Percentiles rank a stretch among this genome's conserved stretches.
Evolutionary conservation across 2,888 invertebrate species (phyloP).

Genomic region (Drosophila kuntzei): DNA sequence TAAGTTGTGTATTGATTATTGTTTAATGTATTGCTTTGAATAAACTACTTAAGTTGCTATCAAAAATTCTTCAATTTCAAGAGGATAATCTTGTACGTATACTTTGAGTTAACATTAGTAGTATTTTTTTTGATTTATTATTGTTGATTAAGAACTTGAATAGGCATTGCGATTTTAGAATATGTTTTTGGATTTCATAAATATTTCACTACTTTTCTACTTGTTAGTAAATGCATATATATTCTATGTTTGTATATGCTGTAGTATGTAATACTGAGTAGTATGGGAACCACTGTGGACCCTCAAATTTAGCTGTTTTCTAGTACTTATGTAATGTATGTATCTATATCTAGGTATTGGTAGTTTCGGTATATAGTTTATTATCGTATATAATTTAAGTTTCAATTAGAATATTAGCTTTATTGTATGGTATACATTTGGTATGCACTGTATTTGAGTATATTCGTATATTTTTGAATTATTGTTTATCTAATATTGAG

Average conservation of each 20-base stretch:
- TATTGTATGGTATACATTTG: slow-evolving; percentile 40
- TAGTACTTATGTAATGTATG: slow-evolving; percentile 22
- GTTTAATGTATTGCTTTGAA: slow-evolving; percentile 68
- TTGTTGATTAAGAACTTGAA: slow-evolving; percentile 32
- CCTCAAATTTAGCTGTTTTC: slow-evolving; percentile 61
- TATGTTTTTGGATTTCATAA: slow-evolving; percentile 18
- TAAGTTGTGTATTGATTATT: slow-evolving; percentile 44
- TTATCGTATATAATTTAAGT: slow-evolving; percentile 7
- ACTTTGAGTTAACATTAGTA: slow-evolving; percentile 58
- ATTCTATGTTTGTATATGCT: slow-evolving; percentile 24
- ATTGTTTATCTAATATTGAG: slow-evolving; percentile 2
- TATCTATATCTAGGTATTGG: slow-evolving; percentile 3
- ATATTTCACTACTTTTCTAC: slow-evolving; percentile 35
- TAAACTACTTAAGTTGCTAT: slow-evolving; percentile 32
- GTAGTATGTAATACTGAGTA: slow-evolving; percentile 16
- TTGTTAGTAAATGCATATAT: slow-evolving; percentile 21
- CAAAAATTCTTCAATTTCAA: slow-evolving; percentile 61
- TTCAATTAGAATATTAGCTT: slow-evolving; percentile 67
- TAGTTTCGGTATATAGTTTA: slow-evolving; percentile 39
- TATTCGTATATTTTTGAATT: slow-evolving; percentile 10
- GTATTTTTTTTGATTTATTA: slow-evolving; percentile 20
- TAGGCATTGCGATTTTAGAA: slow-evolving; percentile 43
- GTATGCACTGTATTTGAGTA: slow-evolving; percentile 20
- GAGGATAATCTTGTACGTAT: slow-evolving; percentile 70
- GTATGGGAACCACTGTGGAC: slow-evolving; percentile 57